Base-by-base conservation (phyloP, 2,797 vertebrate species). In the Arctocebus calabarensis region DNA sequence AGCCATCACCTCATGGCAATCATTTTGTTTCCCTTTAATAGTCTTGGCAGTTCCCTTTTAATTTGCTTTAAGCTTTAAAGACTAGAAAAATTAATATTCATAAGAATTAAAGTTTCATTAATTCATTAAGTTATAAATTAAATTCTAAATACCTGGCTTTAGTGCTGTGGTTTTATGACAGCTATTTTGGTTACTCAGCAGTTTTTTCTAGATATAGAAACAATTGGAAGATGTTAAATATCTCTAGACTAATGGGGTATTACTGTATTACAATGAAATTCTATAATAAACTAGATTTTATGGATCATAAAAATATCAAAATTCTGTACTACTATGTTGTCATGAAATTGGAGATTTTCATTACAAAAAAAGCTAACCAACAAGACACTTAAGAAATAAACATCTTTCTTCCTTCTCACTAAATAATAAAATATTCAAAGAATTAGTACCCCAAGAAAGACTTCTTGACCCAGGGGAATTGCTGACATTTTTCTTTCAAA, bases 281-380 rank as follows among this genome's bases (percentile, higher is more conserved):
- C 37, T 64, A 0, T 92, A 87, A 79, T 17, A 94, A 90, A 79
- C 34, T 96, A 87, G 43, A 73, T 77, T 88, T 94, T 93, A 23
- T 87, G 2, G 64, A 61, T 81, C 92, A 82, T 71, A 92, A 92
- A 93, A 96, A 83, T 94, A 62, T 52, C 88, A 48, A 94, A 66
- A 13, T 8, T 77, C 20, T 78, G 22, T 85, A 32, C 48, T 91
- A 71, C 17, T 90, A 73, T 94, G 82, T 84, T 55, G 34, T 83
- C 19, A 92, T 83, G 14, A 90, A 92, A 88, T 79, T 78, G 37
- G 22, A 88, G 27, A 66, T 61, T 93, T 87, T 87, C 14, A 55
- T 43, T 5, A 45, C 71, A 75, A 84, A 86, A 73, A 61, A 43
- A 73, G 25, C 16, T 16, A 32, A 7, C 32, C 16, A 40, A 9